Base-by-base conservation (phyloP, 2,888 invertebrate genomes). In the Tolmerus cingulatus region DNA sequence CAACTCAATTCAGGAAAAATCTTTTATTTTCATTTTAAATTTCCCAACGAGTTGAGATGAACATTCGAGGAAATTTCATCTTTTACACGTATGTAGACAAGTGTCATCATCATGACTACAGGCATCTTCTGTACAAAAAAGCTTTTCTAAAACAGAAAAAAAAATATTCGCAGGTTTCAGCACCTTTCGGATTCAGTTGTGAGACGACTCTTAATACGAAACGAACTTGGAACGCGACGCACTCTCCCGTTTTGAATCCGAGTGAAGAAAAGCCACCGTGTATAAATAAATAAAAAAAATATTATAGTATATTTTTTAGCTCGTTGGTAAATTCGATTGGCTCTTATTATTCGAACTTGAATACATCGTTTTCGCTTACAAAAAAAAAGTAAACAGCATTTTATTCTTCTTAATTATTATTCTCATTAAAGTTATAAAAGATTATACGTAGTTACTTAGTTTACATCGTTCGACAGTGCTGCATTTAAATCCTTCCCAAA, bases 201-300 rank as follows among this genome's bases (percentile, higher is more conserved):
- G 90, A 91, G 91, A 92, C 91, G 92, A 92, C 90, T 90, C 91
- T 90, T 90, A 66, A 23, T 23, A 90, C 91, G 91, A 92, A 91
- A 92, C 91, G 91, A 91, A 90, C 92, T 84, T 84, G 74, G 74
- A 74, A 57, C 84, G 66, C 84, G 84, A 37, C 84, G 74, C 74
- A 74, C 84, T 84, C 84, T 84, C 74, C 34, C 34, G 34, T 66
- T 19, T n/a, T 66, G 23, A 66, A 57, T 66, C 74, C 19, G 27
- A 40, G 14, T 40, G 57, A 40, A 74, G 27, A 66, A 66, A 66
- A 66, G 66, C 66, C 66, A 66, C 43, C 74, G 37, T 34, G 74
- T 84, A 40, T 84, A 66, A 40, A 84, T 84, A 82, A 82, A 51
- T 66, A 66, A 66, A 66, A 12, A 23, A 27, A 66, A 27, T 40